A percentile compares a stretch with the other conserved stretches of the same genome.
Conservation (phyloP, 2,797 vertebrate species). For the Hippoglossus hippoglossus region DNA sequence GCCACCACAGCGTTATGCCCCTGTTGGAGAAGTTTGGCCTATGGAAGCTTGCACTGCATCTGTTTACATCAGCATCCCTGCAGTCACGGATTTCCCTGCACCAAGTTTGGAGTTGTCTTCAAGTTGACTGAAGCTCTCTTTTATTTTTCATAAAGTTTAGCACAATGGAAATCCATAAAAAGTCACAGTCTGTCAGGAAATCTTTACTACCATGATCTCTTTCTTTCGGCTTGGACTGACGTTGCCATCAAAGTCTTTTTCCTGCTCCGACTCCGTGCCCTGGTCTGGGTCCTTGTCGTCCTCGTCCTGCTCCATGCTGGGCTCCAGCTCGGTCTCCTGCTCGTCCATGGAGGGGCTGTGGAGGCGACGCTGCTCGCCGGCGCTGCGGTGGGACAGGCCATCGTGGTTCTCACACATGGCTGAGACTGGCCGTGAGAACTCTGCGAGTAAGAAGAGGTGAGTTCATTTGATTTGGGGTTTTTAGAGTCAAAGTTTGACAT, state of each 20-base stretch:
- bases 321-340: conserved; percentile 83
- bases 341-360: conserved; percentile 84
- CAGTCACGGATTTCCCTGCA: conserved; percentile 4
- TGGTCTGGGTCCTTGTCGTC: conserved; percentile 78
- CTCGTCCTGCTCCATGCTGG: conserved; percentile 82
- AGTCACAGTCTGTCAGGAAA: background rate
- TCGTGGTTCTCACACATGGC: conserved; percentile 94
- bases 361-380: conserved; percentile 70
- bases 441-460: conserved; percentile 67
- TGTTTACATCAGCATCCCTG: conserved; percentile 24
- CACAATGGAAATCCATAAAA: background rate
- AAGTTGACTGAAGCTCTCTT: conserved; percentile 1
- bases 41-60: conserved; percentile 28
- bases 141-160: background rate
- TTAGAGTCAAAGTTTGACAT: background rate
- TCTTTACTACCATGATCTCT: conserved; percentile 91
- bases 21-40: conserved; percentile 35
- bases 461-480: background rate
- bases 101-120: background rate
- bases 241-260: conserved; percentile 81
- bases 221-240: conserved; percentile 94
- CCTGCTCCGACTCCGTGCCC: conserved; percentile 54
- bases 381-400: conserved; percentile 77
- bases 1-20: conserved; percentile 31
- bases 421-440: conserved; percentile 93